Evolutionary conservation across 1,140 invertebrate species (phyloP), one percentile per base, ranked within the genome.

Genomic region (Nilaparvata lugens): DNA sequence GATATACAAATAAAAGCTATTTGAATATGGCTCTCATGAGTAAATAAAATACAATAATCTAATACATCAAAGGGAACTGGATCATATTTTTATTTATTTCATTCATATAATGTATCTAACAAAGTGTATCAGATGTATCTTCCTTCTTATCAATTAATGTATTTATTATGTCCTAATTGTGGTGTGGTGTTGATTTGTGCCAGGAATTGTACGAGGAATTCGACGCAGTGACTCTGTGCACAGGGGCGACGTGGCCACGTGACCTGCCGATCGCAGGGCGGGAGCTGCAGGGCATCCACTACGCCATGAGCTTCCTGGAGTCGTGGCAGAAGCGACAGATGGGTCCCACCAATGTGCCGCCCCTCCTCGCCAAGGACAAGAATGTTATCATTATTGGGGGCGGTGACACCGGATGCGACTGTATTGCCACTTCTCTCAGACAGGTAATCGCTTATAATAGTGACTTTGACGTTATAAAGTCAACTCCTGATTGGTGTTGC

Each of bases 341-440:
- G 73, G 91, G 91, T 5, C 80, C 83, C 66, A 68, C 79, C 14
- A 74, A 80, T 43, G 65, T 78, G 67, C 70, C 82, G 45, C 73
- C 75, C 31, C 79, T 92, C 31, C 81, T 85, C 42, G 96, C 97
- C 16, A 90, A 94, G 71, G 91, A 90, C 67, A 98, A 97, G 74
- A 80, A 97, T 75, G 95, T 99, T 4, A 86, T 99, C 63, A 86
- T 99, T 59, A 95, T 99, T 67, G 97, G 97, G 19, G 97, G 97
- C 13, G 97, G 97, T 24, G 97, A 99, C 73, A 99, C 97, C n/a
- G 97, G 97, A 0, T 96, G 93, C 76, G 97, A 99, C 81, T 99
- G 97, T 71, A 98, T 99, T 74, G 97, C 91, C 40, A 99, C 97
- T 2, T 95, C 95, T 2, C 79, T 98, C 13, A 81, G 97, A 69